A percentile compares a stretch with the other conserved stretches of the same genome.
Conservation (phyloP, 2,888 invertebrate species). For the Danaus chrysippus region DNA sequence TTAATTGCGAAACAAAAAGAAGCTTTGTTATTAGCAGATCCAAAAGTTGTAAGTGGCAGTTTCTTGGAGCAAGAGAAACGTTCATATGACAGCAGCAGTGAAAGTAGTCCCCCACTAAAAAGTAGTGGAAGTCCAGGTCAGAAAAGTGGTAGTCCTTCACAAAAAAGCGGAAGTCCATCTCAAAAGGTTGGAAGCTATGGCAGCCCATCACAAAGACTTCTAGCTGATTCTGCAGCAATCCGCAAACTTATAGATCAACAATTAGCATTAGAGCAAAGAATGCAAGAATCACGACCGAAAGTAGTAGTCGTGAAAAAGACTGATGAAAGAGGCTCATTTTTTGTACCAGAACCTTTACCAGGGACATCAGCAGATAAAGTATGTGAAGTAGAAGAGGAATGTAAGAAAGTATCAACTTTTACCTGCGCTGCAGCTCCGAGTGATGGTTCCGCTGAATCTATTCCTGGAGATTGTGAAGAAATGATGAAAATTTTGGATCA, state of each 20-base stretch:
- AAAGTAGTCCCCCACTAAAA: slow-evolving; percentile 77
- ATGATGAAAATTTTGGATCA: slow-evolving; percentile 78
- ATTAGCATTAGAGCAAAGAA: slow-evolving; percentile 66
- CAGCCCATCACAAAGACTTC: slow-evolving; percentile 68
- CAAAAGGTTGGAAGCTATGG: slow-evolving; percentile 69
- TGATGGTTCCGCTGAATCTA: slow-evolving; percentile 72
- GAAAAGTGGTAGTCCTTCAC: slow-evolving; percentile 70
- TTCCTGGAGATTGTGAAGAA: slow-evolving; percentile 80
- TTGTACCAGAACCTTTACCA: slow-evolving; percentile 62
- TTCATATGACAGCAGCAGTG: slow-evolving; percentile 79
- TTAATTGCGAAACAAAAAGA: slow-evolving; percentile 92
- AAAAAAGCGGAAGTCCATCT: slow-evolving; percentile 71
- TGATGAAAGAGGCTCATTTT: slow-evolving; percentile 72
- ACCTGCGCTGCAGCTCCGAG: slow-evolving; percentile 71
- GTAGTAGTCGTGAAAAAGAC: slow-evolving; percentile 70
- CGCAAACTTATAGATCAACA: slow-evolving; percentile 73
- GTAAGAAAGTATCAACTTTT: slow-evolving; percentile 63
- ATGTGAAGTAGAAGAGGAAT: slow-evolving; percentile 61
- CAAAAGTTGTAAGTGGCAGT: slow-evolving; percentile 68
- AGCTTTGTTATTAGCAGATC: slow-evolving; percentile 83
- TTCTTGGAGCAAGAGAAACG: slow-evolving; percentile 75
- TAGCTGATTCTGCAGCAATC: slow-evolving; percentile 71
- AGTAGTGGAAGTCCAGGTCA: slow-evolving; percentile 63
- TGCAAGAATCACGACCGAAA: slow-evolving; percentile 63
- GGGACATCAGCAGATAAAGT: slow-evolving; percentile 41